Evolutionary conservation across 2,797 vertebrate genomes (phyloP), one percentile per base, ranked within the genome.

Genomic region (Chaetophractus vellerosus): DNA sequence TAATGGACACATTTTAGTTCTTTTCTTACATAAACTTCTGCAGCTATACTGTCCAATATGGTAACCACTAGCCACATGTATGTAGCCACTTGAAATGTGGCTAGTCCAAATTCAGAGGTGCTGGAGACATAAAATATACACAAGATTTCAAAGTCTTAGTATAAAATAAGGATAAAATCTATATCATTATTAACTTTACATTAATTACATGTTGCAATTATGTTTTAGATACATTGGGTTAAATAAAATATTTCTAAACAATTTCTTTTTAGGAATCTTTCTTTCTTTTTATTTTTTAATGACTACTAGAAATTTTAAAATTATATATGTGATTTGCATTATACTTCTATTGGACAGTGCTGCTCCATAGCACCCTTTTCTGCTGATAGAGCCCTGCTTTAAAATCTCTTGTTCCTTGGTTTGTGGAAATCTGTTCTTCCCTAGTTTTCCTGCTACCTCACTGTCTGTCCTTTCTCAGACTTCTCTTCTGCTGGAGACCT

Each of bases 241-340:
- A 88, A 94, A 61, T 15, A 80, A 84, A 90, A 66, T 31, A 76
- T 50, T 66, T 96, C 50, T 72, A 66, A 93, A 91, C 31, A 95
- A 83, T 61, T 48, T 82, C 50, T 63, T 63, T 71, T n/a, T n/a
- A n/a, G n/a, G n/a, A n/a, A n/a, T n/a, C n/a, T n/a, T n/a, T n/a
- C n/a, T n/a, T n/a, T n/a, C n/a, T n/a, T n/a, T n/a, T n/a, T n/a
- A 61, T 7, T 83, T 50, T 72, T 87, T 57, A 41, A 18, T 38
- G 31, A 5, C 38, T 89, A 74, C 33, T 28, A 72, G 41, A 69
- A 72, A 69, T 57, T 21, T 31, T 36, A 23, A 19, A 52, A n/a
- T 41, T 75, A 31, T 5, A 9, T 9, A 28, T 36, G 23, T 82
- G 69, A 74, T 10, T 84, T 14, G 24, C 24, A 38, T 55, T 88